phyloP scores from a whole-genome alignment of 2,797 vertebrate genomes.

The Alauda arvensis region DNA sequence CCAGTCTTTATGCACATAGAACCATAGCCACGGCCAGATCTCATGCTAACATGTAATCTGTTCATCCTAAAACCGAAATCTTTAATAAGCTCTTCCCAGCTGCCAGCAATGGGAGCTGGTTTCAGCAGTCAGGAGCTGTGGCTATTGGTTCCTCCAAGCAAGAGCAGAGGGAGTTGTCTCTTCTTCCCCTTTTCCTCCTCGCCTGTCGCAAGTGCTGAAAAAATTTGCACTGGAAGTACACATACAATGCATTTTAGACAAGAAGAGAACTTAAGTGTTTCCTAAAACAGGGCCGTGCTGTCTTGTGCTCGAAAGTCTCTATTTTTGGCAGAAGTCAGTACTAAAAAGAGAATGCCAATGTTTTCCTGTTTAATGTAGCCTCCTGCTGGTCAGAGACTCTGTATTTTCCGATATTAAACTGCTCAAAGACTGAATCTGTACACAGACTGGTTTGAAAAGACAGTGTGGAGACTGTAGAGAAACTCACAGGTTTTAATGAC shows the following conservation, averaged over 20 bases:
- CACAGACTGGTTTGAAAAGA: slow-evolving; percentile 49
- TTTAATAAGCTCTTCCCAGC: slow-evolving; percentile 55
- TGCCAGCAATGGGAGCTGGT: slow-evolving; percentile 44
- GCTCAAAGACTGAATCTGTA: slow-evolving; percentile 58
- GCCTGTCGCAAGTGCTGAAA: slow-evolving; percentile 48
- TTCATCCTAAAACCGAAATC: slow-evolving; percentile 51
- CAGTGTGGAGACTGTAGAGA: slow-evolving; percentile 60
- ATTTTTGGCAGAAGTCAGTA: slow-evolving; percentile 65
- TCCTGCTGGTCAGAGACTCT: slow-evolving; percentile 68
- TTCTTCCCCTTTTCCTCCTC: background rate
- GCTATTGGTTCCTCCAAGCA: slow-evolving; percentile 56
- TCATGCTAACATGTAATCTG: slow-evolving; percentile 63
- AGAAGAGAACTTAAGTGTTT: slow-evolving; percentile 24
- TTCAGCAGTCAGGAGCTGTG: slow-evolving; percentile 42
- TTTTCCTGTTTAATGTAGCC: slow-evolving; percentile 59
- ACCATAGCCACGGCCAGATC: slow-evolving; percentile 63
- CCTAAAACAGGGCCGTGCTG: slow-evolving; percentile 54
- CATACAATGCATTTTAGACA: slow-evolving; percentile 45
- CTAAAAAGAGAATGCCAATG: slow-evolving; percentile 42
- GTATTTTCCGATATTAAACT: slow-evolving; percentile 37
- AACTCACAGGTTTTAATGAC: slow-evolving; percentile 65
- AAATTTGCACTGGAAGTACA: slow-evolving; percentile 61
- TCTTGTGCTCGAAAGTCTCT: slow-evolving; percentile 63
- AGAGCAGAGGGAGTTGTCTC: slow-evolving; percentile 15
- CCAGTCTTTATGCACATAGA: slow-evolving; percentile 50